These are phyloP conservation scores for Malthinus flaveolus DNA, from an alignment of 2,888 invertebrate species.

Conservation along the genomic window DNA sequence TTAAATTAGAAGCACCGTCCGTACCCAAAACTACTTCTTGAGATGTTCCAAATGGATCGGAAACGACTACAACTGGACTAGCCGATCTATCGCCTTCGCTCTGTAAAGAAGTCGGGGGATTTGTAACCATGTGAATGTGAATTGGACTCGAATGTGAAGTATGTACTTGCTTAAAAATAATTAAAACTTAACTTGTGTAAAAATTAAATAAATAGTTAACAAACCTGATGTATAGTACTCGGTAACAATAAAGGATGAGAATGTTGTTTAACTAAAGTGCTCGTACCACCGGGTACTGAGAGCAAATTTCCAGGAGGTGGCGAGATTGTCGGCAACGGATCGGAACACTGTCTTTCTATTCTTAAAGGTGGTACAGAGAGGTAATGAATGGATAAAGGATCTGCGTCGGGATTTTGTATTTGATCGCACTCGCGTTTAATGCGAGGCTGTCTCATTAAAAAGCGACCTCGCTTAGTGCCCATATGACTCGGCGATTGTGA, in stretches of 20 bases:
- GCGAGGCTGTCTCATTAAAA: constrained; percentile 68
- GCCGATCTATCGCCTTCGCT: constrained; percentile 44
- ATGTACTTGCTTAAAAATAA: constrained; percentile 12
- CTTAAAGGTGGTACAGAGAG: constrained; percentile 58
- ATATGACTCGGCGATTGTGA: constrained; percentile 44
- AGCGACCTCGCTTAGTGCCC: constrained; percentile 65
- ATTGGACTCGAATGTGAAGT: constrained; percentile 36
- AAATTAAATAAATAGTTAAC: constrained; percentile 11
- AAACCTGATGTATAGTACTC: constrained; percentile 56
- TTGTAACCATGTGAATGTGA: constrained; percentile 40
- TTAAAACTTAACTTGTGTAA: neutral
- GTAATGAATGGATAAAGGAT: constrained; percentile 50
- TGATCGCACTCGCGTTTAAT: constrained; percentile 67
- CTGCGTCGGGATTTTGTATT: constrained; percentile 53
- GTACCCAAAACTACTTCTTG: constrained; percentile 45
- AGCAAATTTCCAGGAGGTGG: constrained; percentile 59
- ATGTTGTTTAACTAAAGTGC: constrained; percentile 66
- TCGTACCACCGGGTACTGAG: constrained; percentile 60
- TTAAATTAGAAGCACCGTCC: constrained; percentile 34
- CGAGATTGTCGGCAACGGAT: constrained; percentile 60
- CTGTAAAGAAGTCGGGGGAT: constrained; percentile 25
- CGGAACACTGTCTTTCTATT: constrained; percentile 63
- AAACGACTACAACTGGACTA: constrained; percentile 52
- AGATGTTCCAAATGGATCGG: constrained; percentile 48
- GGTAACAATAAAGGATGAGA: constrained; percentile 67